phyloP scores from a whole-genome alignment of 1,140 invertebrate species.

The Agrypnia vestita region DNA sequence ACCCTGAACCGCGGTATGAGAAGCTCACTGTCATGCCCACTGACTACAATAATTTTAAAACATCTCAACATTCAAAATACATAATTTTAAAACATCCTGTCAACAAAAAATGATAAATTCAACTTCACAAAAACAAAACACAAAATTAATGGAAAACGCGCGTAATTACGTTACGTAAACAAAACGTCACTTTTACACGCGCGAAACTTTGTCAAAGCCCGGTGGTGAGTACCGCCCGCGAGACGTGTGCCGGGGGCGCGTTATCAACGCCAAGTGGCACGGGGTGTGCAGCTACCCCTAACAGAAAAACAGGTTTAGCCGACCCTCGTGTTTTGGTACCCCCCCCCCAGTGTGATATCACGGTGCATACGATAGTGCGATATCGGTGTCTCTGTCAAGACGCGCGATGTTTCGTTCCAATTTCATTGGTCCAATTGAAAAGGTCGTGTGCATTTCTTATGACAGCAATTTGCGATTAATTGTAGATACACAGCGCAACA shows the following conservation, averaged over 20 bases:
- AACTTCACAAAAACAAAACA: not conserved
- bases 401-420: not conserved
- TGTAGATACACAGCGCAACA: not conserved
- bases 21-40: too few relatives aligned
- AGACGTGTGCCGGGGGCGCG: slow-evolving; percentile 11
- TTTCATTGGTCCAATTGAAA: not conserved
- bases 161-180: slow-evolving; percentile 6
- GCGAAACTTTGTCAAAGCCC: slow-evolving; percentile 28
- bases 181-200: slow-evolving; percentile 36
- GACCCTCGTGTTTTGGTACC: slow-evolving; percentile 10
- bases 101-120: not conserved
- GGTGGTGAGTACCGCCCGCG: slow-evolving; percentile 1
- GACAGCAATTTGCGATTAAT: not conserved
- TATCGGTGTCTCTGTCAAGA: not conserved
- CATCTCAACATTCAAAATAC: too few relatives aligned
- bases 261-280: slow-evolving; percentile 39
- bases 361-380: not conserved
- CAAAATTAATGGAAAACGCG: not conserved
- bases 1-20: too few relatives aligned
- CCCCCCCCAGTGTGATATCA: not conserved
- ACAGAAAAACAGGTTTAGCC: slow-evolving; percentile 18
- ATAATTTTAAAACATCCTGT: too few relatives aligned
- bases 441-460: not conserved
- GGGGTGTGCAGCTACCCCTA: not conserved
- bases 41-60: too few relatives aligned